A percentile compares a stretch with the other conserved stretches of the same genome.
phyloP scores from a whole-genome alignment of 1,140 invertebrate species.

The Tetragonula clypearis region DNA sequence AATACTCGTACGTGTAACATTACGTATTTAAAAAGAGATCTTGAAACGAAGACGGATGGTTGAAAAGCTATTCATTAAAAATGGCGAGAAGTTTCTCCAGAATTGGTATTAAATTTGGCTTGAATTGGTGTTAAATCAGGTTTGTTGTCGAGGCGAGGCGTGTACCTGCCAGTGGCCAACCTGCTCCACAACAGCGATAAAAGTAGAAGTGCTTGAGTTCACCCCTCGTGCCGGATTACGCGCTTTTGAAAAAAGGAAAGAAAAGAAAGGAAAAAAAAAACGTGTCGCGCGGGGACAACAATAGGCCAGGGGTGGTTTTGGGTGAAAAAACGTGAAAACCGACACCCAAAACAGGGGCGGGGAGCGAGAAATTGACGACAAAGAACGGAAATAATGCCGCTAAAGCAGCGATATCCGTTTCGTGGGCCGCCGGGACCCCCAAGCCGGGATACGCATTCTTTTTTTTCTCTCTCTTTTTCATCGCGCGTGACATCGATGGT shows the following conservation, averaged over 20 bases:
- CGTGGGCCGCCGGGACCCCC: constrained; percentile 62
- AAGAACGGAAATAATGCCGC: constrained; percentile 76
- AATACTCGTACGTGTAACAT: neutral
- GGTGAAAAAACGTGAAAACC: constrained; percentile 82
- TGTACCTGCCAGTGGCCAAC: constrained; percentile 79
- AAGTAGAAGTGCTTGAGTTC: constrained; percentile 75
- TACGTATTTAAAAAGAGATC: too few species aligned
- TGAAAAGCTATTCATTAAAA: too few species aligned
- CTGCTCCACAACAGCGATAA: constrained; percentile 74
- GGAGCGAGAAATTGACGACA: constrained; percentile 79
- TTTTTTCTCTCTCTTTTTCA: constrained; percentile 18
- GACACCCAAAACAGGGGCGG: constrained; percentile 80
- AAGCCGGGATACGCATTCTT: constrained; percentile 45
- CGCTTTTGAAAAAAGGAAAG: constrained; percentile 70
- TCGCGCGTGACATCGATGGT: constrained; percentile 55
- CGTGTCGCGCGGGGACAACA: constrained; percentile 69
- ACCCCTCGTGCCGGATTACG: constrained; percentile 80
- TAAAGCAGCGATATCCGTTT: constrained; percentile 78
- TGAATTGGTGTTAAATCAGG: constrained; percentile 48
- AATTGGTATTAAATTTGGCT: constrained; percentile 25
- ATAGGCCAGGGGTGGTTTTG: constrained; percentile 78
- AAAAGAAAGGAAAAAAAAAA: constrained; percentile 14
- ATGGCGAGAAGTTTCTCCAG: neutral
- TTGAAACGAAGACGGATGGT: too few species aligned
- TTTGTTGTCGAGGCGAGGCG: constrained; percentile 52